A percentile compares a stretch with the other conserved stretches of the same genome.
Evolutionary conservation across 1,140 invertebrate genomes (phyloP).

Genomic region (Neotoxoptera formosana): DNA sequence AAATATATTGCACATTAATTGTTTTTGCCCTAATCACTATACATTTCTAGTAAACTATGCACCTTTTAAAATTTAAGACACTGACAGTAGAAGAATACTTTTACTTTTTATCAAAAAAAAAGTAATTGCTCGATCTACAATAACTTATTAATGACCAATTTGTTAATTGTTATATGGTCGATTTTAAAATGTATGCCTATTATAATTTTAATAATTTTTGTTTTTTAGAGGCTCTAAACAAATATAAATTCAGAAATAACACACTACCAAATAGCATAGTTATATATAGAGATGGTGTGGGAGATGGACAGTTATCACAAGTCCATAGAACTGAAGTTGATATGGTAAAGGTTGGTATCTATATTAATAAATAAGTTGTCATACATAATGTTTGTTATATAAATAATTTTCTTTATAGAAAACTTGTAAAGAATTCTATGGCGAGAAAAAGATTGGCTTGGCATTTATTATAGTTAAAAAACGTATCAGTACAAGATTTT

Average conservation of each 20-base stretch:
- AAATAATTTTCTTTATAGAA: not conserved
- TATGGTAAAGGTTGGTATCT: conserved; percentile 55
- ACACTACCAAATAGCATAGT: conserved; percentile 69
- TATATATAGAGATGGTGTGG: conserved; percentile 81
- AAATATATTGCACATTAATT: no score
- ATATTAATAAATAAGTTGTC: not conserved
- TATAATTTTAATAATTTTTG: not conserved
- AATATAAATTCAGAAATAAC: conserved; percentile 66
- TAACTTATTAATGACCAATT: no score
- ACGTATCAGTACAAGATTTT: conserved; percentile 76
- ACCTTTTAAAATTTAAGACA: not conserved
- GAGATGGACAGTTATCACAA: conserved; percentile 81
- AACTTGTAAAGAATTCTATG: not conserved
- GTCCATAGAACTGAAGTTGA: conserved; percentile 72
- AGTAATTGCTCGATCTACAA: not conserved
- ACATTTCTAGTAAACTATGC: not conserved
- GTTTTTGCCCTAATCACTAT: not conserved
- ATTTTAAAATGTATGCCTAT: not conserved
- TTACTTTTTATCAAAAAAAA: not conserved
- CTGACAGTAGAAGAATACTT: not conserved
- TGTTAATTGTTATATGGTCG: no score
- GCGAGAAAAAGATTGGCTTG: not conserved
- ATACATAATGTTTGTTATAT: not conserved
- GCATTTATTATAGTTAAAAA: conserved; percentile 78
- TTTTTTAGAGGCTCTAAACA: conserved; percentile 66